Conservation (phyloP, 2,113 vertebrate genomes). For the Cyanoramphus novaezelandiae region DNA sequence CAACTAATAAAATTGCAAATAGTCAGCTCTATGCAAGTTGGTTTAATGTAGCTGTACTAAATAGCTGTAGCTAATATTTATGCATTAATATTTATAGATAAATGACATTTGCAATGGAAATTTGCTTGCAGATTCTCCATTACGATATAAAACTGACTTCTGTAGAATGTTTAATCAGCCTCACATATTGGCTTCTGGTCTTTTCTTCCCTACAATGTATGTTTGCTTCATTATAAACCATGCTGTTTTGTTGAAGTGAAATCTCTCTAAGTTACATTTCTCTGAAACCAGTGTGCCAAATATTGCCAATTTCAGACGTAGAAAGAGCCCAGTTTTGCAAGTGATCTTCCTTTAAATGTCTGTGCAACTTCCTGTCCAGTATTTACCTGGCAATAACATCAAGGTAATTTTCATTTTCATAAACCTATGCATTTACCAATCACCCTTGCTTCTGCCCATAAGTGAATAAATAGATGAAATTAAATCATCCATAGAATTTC, state of each 20-base stretch:
- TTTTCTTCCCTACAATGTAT: neutral
- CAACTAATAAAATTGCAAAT: neutral
- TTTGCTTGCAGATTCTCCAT: neutral
- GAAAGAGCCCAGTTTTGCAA: neutral
- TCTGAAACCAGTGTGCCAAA: neutral
- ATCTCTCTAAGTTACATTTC: neutral
- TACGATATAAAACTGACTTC: constrained; percentile 17
- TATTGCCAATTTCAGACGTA: neutral
- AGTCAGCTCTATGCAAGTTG: neutral
- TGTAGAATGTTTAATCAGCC: constrained; percentile 9
- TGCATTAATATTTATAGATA: constrained; percentile 27
- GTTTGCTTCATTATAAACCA: neutral
- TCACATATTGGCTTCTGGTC: neutral
- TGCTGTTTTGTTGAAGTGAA: neutral
- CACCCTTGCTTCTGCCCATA: neutral
- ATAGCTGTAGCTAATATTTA: constrained; percentile 9
- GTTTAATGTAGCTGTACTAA: neutral
- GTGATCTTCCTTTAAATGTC: neutral
- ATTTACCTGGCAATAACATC: neutral
- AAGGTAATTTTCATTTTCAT: neutral
- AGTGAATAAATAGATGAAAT: neutral
- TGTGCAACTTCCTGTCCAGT: neutral
- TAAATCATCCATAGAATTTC: neutral
- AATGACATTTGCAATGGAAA: constrained; percentile 50
- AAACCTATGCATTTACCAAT: neutral